Evolutionary conservation across 2,888 invertebrate genomes (phyloP).

Genomic region (Azorinus chamasolen): DNA sequence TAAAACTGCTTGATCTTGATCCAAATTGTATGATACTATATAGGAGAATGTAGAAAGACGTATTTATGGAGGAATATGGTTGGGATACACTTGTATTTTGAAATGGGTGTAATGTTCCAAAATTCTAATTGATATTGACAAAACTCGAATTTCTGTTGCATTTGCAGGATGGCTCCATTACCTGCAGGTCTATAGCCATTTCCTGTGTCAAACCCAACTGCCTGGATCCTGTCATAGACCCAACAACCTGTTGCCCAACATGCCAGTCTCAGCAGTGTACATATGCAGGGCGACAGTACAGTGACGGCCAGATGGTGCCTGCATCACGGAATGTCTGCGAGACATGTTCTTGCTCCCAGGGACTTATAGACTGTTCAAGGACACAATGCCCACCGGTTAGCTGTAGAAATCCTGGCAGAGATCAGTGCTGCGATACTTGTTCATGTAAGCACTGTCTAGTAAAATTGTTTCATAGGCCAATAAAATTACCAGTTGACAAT

Average conservation of each 20-base stretch:
- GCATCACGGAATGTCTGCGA: slow-evolving; percentile 72
- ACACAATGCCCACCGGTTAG: slow-evolving; percentile 70
- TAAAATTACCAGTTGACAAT: no score
- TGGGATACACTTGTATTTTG: no score
- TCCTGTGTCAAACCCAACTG: slow-evolving; percentile 73
- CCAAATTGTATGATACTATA: no score
- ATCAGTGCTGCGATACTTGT: slow-evolving; percentile 79
- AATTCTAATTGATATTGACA: no score
- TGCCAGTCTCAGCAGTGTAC: slow-evolving; percentile 71
- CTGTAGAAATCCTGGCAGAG: slow-evolving; percentile 73
- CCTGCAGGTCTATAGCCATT: slow-evolving; percentile 59
- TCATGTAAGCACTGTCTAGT: slow-evolving; percentile 58
- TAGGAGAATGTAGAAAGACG: no score
- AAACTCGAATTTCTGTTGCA: no score
- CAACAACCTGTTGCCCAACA: slow-evolving; percentile 77
- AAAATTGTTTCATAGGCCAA: no score
- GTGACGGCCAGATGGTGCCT: slow-evolving; percentile 73
- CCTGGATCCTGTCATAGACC: slow-evolving; percentile 68
- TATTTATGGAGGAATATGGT: no score
- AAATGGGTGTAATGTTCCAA: no score
- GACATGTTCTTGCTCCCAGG: slow-evolving; percentile 77
- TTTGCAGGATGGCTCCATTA: slow-evolving; percentile 76
- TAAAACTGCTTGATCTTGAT: no score
- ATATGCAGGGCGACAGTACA: slow-evolving; percentile 66
- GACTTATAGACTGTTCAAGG: slow-evolving; percentile 71